Base-by-base conservation (phyloP, 2,113 vertebrate species). In the Nothobranchius kuhntae region DNA sequence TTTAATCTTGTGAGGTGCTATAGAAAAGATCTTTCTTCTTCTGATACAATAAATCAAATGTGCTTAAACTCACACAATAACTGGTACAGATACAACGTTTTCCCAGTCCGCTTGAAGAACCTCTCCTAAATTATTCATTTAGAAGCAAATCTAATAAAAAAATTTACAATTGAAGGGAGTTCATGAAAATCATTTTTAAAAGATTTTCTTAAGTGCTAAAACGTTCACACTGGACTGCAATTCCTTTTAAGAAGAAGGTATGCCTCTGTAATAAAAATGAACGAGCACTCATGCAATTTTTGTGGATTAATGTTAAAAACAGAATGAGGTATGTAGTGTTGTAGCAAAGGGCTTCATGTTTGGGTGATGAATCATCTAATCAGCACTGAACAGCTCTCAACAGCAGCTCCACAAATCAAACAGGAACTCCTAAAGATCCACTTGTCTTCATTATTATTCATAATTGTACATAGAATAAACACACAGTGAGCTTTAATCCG, bases 311-410 rank as follows among this genome's bases (percentile, higher is more conserved):
- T 45, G 11, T 44, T 21, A 9, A 61, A 51, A 63, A 62, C 36
- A 2, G 13, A 36, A 21, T 48, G 11, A 30, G n/a, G 6, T 69
- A 35, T 59, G 47, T 21, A 11, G 50, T 2, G 54, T 24, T 56
- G 66, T 26, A 68, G 58, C 57, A 38, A 7, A 24, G 54, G 60
- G 64, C 59, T 26, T 10, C 24, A 38, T 64, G 15, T 47, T 30
- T 24, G 14, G 6, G 54, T 60, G 66, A 78, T 38, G 36, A 65
- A 78, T 83, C 71, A 38, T 67, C 65, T 62, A 53, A 72, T 75
- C 65, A 53, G 11, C 61, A 61, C 77, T 77, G 76, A 67, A 54
- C 77, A 50, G 24, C 57, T 75, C 48, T 36, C 40, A 59, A 74
- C 60, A 61, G 52, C 51, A 68, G 9, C 63, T 70, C 73, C 13